Percentiles rank a stretch among this genome's conserved stretches.
Evolutionary conservation across 1,140 invertebrate species (phyloP).

Genomic region (Physella acuta): DNA sequence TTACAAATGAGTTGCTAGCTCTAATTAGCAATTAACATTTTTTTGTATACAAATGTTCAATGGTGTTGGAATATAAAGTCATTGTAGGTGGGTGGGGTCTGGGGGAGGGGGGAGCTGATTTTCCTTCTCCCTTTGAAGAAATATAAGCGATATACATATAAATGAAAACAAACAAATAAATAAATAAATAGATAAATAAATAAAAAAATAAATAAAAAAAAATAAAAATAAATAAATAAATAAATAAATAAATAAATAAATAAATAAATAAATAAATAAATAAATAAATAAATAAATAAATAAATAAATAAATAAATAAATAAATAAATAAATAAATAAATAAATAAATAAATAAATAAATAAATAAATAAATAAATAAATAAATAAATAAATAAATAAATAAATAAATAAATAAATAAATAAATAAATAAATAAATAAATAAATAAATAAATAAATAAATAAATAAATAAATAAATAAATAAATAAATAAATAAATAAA

Average conservation of each 20-base stretch:
- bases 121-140: no score
- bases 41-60: no score
- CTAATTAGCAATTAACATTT: no score
- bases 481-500: background rate
- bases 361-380: background rate
- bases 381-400: background rate
- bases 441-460: background rate
- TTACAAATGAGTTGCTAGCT: no score
- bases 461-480: background rate
- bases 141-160: background rate
- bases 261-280: background rate
- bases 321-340: background rate
- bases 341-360: background rate
- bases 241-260: background rate
- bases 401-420: background rate
- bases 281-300: background rate
- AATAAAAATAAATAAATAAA: constrained; percentile 3
- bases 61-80: no score
- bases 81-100: no score
- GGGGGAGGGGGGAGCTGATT: no score
- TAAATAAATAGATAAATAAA: background rate
- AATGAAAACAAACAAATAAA: background rate
- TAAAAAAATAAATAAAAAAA: background rate
- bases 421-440: background rate
- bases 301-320: background rate